Percentiles rank a stretch among this genome's conserved stretches.
phyloP scores from a whole-genome alignment of 1,140 invertebrate species.

The Centruroides sculpturatus region DNA sequence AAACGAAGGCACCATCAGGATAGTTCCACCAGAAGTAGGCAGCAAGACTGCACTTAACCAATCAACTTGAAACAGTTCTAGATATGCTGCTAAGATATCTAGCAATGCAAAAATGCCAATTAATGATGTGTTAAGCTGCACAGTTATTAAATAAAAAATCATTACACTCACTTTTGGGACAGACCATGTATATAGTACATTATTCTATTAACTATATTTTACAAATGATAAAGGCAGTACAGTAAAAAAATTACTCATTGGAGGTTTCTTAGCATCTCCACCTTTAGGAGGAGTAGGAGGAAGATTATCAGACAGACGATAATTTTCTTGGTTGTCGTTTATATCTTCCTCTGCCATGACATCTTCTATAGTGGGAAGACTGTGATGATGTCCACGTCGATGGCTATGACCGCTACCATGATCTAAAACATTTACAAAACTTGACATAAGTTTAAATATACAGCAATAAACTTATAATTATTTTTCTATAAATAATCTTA shows the following conservation, averaged over 20 bases:
- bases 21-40: too few species aligned
- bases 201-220: neutral
- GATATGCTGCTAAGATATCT: too few species aligned
- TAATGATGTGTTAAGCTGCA: too few species aligned
- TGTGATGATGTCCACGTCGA: conserved; percentile 14
- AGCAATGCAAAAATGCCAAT: too few species aligned
- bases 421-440: neutral
- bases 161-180: too few species aligned
- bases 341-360: conserved; percentile 16
- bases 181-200: neutral
- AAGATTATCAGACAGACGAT: conserved; percentile 11
- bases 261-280: neutral
- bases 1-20: too few species aligned
- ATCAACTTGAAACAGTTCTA: too few species aligned
- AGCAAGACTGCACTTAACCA: too few species aligned
- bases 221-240: neutral
- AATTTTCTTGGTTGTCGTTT: conserved; percentile 16
- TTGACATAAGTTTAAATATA: too few species aligned
- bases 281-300: conserved; percentile 5
- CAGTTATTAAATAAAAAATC: too few species aligned
- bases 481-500: too few species aligned
- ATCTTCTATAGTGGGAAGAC: conserved; percentile 15
- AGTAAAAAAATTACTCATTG: neutral
- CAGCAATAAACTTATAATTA: too few species aligned
- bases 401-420: conserved; percentile 21